Conservation (phyloP, 1,140 invertebrate species). For the roundworm (Caenorhabditis elegans) region DNA sequence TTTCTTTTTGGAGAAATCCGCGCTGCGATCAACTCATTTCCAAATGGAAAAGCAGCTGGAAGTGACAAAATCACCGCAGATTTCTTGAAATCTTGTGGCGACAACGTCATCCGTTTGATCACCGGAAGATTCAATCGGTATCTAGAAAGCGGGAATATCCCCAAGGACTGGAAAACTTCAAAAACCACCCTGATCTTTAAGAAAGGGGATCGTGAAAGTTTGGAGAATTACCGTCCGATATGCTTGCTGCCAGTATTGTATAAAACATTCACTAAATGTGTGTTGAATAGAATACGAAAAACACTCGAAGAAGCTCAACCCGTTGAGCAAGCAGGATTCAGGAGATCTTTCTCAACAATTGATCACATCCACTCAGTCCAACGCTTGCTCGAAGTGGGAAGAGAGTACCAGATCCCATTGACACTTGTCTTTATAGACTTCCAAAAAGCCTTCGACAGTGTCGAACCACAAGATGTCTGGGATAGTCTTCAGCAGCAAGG, state of each 20-base stretch:
- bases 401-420: background rate
- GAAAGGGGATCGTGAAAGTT: background rate
- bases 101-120: too few relatives aligned
- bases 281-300: background rate
- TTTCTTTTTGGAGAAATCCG: too few relatives aligned
- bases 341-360: slow-evolving; percentile 42
- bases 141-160: too few relatives aligned
- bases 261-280: background rate
- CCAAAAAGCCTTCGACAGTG: slow-evolving; percentile 26
- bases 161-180: too few relatives aligned
- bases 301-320: slow-evolving; percentile 32
- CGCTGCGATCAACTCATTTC: too few relatives aligned
- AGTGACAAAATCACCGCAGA: too few relatives aligned
- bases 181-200: background rate
- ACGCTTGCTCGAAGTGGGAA: background rate
- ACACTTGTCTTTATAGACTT: slow-evolving; percentile 22
- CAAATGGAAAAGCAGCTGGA: too few relatives aligned
- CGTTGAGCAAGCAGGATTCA: slow-evolving; percentile 46
- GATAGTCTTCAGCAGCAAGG: background rate
- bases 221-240: background rate
- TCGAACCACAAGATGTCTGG: background rate
- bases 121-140: too few relatives aligned
- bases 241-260: background rate
- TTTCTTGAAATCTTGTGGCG: too few relatives aligned
- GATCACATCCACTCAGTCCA: slow-evolving; percentile 46